Conservation (phyloP, 2,797 vertebrate species). For the Phoxinus dragarum region DNA sequence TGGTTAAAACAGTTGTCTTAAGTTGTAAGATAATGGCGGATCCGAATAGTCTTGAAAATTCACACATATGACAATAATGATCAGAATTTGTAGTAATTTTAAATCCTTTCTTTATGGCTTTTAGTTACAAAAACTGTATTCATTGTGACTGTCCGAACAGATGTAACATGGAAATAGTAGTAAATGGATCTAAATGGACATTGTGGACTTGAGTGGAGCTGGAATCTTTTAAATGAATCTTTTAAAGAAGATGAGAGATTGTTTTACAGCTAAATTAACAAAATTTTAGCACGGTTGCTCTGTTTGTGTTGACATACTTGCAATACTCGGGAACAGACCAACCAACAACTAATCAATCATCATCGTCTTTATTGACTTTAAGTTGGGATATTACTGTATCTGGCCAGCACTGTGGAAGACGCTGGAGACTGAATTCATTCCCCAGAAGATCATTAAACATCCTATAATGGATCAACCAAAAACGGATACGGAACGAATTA, state of each 20-base stretch:
- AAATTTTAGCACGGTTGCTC: constrained; percentile 33
- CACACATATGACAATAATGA: not conserved
- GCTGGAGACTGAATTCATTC: no score
- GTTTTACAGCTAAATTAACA: constrained; percentile 18
- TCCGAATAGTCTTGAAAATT: not conserved
- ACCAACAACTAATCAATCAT: not conserved
- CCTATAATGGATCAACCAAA: no score
- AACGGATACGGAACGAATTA: no score
- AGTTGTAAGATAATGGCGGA: constrained; percentile 72
- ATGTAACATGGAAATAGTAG: not conserved
- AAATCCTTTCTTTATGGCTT: not conserved
- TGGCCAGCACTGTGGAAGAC: no score
- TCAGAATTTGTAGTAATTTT: not conserved
- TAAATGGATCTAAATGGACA: not conserved
- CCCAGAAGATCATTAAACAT: no score
- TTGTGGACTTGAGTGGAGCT: constrained; percentile 8
- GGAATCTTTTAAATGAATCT: not conserved
- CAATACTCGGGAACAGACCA: not conserved
- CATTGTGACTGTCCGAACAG: not conserved
- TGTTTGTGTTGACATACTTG: constrained; percentile 42
- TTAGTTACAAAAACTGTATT: not conserved
- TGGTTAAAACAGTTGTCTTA: constrained; percentile 70
- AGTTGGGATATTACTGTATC: no score
- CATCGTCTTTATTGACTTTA: no score
- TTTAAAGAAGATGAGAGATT: constrained; percentile 17